A percentile compares a stretch with the other conserved stretches of the same genome.
Evolutionary conservation across 64 coral and sea anemone genomes (phyloP).

Genomic region (Anthopleura sola): DNA sequence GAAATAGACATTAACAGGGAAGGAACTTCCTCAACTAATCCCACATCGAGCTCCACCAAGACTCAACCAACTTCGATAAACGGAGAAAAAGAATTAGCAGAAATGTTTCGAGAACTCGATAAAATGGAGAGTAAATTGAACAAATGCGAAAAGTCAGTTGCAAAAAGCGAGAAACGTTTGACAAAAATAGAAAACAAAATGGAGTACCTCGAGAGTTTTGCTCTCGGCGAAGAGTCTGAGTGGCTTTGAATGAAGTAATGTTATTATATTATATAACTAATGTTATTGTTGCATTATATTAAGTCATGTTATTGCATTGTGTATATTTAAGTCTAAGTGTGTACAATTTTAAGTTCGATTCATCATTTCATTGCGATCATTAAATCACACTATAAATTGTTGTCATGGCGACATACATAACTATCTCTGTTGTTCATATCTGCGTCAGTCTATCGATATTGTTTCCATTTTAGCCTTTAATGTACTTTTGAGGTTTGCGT

Average conservation of each 20-base stretch:
- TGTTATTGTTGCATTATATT: too few relatives aligned
- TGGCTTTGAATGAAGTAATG: not conserved
- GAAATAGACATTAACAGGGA: not conserved
- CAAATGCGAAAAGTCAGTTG: slow-evolving; percentile 45
- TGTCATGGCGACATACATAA: too few relatives aligned
- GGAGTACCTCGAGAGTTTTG: slow-evolving; percentile 83
- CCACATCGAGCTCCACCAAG: not conserved
- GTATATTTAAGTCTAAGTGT: too few relatives aligned
- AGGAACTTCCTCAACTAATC: not conserved
- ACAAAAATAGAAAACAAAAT: slow-evolving; percentile 60
- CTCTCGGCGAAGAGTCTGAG: slow-evolving; percentile 65
- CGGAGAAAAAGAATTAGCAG: slow-evolving; percentile 20
- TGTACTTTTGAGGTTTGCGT: too few relatives aligned
- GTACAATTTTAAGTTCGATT: too few relatives aligned
- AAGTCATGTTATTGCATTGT: too few relatives aligned
- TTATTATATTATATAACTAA: too few relatives aligned
- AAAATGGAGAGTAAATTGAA: slow-evolving; percentile 56
- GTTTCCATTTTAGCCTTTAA: too few relatives aligned
- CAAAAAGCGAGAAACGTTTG: slow-evolving; percentile 58
- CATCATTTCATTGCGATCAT: too few relatives aligned
- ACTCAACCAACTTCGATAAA: not conserved
- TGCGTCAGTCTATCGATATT: too few relatives aligned
- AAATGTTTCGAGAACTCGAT: slow-evolving; percentile 74
- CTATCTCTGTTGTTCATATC: too few relatives aligned
- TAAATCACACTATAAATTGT: too few relatives aligned